Percentiles rank a stretch among this genome's conserved stretches.
These are phyloP conservation scores for Nyctibius grandis DNA, from an alignment of 2,797 vertebrate genomes.

Conservation along the genomic window DNA sequence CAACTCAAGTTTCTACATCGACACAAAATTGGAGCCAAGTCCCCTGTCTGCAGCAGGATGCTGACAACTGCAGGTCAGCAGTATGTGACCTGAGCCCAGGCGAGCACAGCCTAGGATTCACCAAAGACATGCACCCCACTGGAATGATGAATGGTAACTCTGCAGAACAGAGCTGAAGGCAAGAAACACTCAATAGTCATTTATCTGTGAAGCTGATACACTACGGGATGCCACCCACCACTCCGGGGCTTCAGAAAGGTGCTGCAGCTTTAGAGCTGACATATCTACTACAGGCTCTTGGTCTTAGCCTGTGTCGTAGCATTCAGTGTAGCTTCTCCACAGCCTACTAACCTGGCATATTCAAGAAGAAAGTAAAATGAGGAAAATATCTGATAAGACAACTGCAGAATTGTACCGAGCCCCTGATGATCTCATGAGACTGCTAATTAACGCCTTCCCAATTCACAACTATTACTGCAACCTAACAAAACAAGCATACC, in stretches of 20 bases:
- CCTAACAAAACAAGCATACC: neutral
- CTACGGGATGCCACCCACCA: neutral
- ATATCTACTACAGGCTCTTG: neutral
- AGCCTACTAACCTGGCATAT: neutral
- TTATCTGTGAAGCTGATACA: neutral
- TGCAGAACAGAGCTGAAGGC: neutral
- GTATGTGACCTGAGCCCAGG: neutral
- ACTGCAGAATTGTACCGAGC: neutral
- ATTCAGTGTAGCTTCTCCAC: neutral
- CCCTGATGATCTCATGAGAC: neutral
- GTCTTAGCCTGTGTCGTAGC: neutral
- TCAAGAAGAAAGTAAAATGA: neutral
- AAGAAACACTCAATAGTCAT: fast-evolving
- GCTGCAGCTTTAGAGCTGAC: neutral
- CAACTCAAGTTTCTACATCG: neutral
- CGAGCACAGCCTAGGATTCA: neutral
- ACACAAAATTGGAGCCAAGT: neutral
- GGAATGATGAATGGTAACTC: fast-evolving
- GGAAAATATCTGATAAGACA: neutral
- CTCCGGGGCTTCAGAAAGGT: neutral
- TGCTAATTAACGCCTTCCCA: neutral
- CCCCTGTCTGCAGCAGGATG: too few relatives aligned
- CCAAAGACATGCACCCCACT: neutral
- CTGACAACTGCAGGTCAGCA: neutral
- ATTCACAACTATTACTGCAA: neutral